Base-by-base conservation (phyloP, 2,888 invertebrate genomes). In the Eumacrocentrus americanus region DNA sequence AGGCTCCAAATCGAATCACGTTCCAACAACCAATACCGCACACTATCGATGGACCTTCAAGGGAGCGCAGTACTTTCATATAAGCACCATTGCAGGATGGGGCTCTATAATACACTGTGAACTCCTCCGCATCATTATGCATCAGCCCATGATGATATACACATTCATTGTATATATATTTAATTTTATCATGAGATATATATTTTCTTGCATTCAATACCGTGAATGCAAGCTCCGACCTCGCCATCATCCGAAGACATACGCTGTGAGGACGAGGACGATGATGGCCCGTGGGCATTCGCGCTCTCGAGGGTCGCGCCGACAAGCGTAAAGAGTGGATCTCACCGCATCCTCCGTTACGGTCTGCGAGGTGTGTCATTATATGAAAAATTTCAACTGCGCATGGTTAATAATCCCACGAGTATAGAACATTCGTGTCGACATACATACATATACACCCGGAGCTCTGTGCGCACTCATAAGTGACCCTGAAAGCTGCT, bases 371-470 rank as follows among this genome's bases (percentile, higher is more conserved):
- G 70, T 70, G 72, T 71, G 71, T 72, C 71, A 69, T 72, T 72
- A 72, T 52, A 52, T 29, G 66, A 63, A 67, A 69, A 65, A 71
- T 71, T 72, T 65, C 69, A 72, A 72, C 68, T 72, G 67, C 69
- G 70, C 71, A 70, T 69, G 64, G 62, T 70, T 71, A 71, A 71
- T 71, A 68, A 67, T 65, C 47, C 60, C 63, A 62, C 66, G 61
- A 9, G 5, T 18, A 53, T 18, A 18, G 20, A 42, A 42, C 42
- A 42, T 42, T 42, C 42, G 20, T 42, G 42, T 20, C 42, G 42
- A 42, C 42, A 42, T 20, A 18, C n/a, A n/a, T n/a, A n/a, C n/a
- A n/a, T n/a, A n/a, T n/a, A n/a, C n/a, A n/a, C 11, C 18, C 42
- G 20, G 18, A 18, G 42, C 9, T 9, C 42, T n/a, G 16, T 42